A percentile compares a stretch with the other conserved stretches of the same genome.
phyloP scores from a whole-genome alignment of 1,140 invertebrate species.

The Meloidogyne hapla region DNA sequence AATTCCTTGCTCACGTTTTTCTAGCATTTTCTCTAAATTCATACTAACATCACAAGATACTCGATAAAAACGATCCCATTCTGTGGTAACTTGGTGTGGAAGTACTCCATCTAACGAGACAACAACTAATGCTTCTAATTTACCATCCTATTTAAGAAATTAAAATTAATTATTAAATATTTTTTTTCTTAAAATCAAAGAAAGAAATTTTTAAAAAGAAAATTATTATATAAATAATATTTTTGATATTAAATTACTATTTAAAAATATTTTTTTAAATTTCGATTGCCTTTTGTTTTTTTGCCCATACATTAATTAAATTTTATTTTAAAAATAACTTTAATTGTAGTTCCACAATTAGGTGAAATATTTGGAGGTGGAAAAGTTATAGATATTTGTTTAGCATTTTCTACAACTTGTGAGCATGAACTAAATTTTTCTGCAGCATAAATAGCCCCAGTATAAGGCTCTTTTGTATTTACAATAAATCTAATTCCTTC shows the following conservation, averaged over 20 bases:
- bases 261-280: too few relatives aligned
- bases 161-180: too few relatives aligned
- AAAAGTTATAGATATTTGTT: conserved; percentile 63
- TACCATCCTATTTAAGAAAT: conserved; percentile 49
- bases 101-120: conserved; percentile 62
- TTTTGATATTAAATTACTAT: too few relatives aligned
- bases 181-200: too few relatives aligned
- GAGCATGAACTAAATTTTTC: conserved; percentile 62
- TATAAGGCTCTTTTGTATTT: conserved; percentile 64
- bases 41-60: conserved; percentile 62
- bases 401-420: conserved; percentile 64
- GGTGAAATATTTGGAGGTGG: conserved; percentile 61
- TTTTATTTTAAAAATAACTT: conserved; percentile 23
- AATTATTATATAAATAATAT: too few relatives aligned
- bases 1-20: conserved; percentile 10
- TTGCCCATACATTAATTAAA: too few relatives aligned
- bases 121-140: conserved; percentile 62
- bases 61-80: conserved; percentile 64
- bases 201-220: too few relatives aligned
- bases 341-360: conserved; percentile 62
- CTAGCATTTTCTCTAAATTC: conserved; percentile 41
- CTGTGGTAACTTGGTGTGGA: conserved; percentile 63
- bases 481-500: conserved; percentile 64
- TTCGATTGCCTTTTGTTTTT: too few relatives aligned
- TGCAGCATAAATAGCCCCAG: conserved; percentile 63